Base-by-base conservation (phyloP, 1,140 invertebrate species). In the Helicoverpa zea region DNA sequence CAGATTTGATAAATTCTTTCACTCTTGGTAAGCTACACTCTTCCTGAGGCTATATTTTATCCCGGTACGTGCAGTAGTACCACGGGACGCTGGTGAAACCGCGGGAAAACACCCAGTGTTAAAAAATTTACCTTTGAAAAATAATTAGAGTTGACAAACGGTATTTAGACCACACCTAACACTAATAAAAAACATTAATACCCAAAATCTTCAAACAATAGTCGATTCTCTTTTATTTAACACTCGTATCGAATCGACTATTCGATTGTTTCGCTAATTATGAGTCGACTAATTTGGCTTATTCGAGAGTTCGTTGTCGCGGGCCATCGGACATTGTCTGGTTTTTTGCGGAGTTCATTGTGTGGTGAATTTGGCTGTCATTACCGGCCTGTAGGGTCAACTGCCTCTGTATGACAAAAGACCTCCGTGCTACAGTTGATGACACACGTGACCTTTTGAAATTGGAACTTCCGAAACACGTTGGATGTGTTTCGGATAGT, bases 181-280 rank as follows among this genome's bases (percentile, higher is more conserved):
- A 43, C 35, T 43, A 43, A 43, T 43, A 72, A 72, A n/a, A 49
- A 54, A 12, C 23, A 54, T 35, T 61, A 75, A 75, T 75, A 52
- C 59, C 23, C 47, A 12, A 63, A 49, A 61, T 51, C 49, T 18
- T 3, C n/a, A 23, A 77, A 77, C 75, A 66, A 77, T 66, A 56
- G 59, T 52, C 75, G 16, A 77, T 77, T 63, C 56, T 63, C 16
- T 29, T 61, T 52, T 23, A 52, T 64, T 77, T 77, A 64, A 77
- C 74, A 23, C 59, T 49, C 49, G 49, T 64, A 63, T 77, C 59
- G 23, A 64, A 64, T 77, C 18, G 43, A 30, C 72, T 75, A 75
- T 66, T 66, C 75, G 35, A 76, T 76, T 77, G 75, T 77, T 54
- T 66, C 29, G 16, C 54, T 54, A 77, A 77, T 77, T 77, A 66